Base-by-base conservation (phyloP, 2,113 vertebrate species). In the Mus pahari region DNA sequence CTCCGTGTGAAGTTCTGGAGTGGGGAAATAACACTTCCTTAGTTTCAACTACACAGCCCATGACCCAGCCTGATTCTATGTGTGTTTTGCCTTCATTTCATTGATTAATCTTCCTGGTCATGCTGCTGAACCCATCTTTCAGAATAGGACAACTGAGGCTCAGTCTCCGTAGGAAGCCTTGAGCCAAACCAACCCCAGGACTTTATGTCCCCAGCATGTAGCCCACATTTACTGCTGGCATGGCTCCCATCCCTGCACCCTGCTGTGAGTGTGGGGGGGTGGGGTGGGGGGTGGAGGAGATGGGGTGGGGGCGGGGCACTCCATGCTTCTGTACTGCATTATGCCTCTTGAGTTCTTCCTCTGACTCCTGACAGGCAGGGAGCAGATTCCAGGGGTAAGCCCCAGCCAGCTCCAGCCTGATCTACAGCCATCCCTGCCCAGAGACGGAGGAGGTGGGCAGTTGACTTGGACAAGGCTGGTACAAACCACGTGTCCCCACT, bases 61-160 rank as follows among this genome's bases (percentile, higher is more conserved):
- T 1, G 3, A 70, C 8, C 33, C 0, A 36, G 64, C 13, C 42
- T 31, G 22, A 39, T 9, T 7, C 66, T 55, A 50, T n/a, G 3
- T 24, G 5, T 22, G n/a, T 33, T 60, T 84, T 71, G n/a, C 31
- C 19, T 71, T 71, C 36, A n/a, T 68, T 26, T 74, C 3, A 16
- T 73, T 60, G 22, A 28, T 86, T 60, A 36, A 24, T 74, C 64
- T 39, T 78, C 55, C 9, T 24, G 33, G 62, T 42, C 45, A 0
- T 60, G 16, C 13, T 68, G 13, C 66, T 78, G 68, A 70, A 55
- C 88, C 33, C 45, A 5, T 94, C 77, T 95, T 94, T 78, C 83
- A 93, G 24, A 79, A n/a, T 88, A 79, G 58, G 48, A 53, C 75
- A 94, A 75, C 50, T 55, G 75, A 93, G 60, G 45, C 75, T 58